A percentile compares a stretch with the other conserved stretches of the same genome.
phyloP scores from a whole-genome alignment of 2,888 invertebrate genomes.

The Dinocampus coccinellae region DNA sequence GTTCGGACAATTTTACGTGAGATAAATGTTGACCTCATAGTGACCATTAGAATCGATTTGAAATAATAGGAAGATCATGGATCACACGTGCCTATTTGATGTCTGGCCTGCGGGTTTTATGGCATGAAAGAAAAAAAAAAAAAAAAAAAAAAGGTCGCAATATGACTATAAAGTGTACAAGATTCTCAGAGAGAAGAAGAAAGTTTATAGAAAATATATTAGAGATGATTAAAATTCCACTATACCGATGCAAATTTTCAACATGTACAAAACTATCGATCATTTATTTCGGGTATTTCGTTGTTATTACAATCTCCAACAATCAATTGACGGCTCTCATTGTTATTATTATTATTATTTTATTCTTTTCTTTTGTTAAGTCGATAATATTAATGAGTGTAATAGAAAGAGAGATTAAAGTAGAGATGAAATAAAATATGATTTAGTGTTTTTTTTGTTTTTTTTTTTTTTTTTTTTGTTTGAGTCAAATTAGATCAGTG shows the following conservation, averaged over 20 bases:
- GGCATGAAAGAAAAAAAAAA: not conserved
- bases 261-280: not conserved
- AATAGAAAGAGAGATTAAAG: conserved; percentile 34
- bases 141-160: not conserved
- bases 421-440: conserved; percentile 27
- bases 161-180: not conserved
- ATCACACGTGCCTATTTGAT: conserved; percentile 12
- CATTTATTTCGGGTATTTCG: not conserved
- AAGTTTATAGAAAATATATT: conserved; percentile 26
- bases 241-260: conserved; percentile 22
- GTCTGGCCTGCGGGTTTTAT: not conserved
- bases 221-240: conserved; percentile 9
- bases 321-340: not conserved
- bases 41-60: conserved; percentile 18
- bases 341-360: too few species aligned
- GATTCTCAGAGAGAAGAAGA: conserved; percentile 19
- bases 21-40: conserved; percentile 16
- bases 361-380: not conserved
- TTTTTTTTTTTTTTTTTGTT: too few species aligned
- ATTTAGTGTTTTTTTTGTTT: conserved; percentile 44
- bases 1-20: conserved; percentile 39
- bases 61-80: conserved; percentile 16
- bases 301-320: not conserved
- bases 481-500: conserved; percentile 44
- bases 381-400: not conserved